These are phyloP conservation scores for Drosophila pectinifera DNA, from an alignment of 1,140 invertebrate species.

Conservation along the genomic window DNA sequence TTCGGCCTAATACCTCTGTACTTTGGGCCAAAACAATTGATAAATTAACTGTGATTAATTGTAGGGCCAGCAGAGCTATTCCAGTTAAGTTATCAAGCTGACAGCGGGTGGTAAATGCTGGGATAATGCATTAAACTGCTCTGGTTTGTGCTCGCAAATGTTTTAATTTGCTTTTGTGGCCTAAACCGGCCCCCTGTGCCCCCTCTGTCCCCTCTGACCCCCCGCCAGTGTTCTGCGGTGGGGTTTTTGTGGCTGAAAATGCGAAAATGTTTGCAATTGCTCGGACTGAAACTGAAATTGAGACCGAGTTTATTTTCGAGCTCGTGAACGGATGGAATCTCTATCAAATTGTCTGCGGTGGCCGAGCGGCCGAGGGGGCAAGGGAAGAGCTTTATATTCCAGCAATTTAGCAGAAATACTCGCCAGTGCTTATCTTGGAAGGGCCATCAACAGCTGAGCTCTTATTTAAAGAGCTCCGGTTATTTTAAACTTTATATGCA, in stretches of 20 bases:
- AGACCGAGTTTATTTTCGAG: constrained; percentile 30
- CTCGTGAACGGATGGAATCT: constrained; percentile 25
- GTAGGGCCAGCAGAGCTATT: background rate
- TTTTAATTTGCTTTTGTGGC: constrained; percentile 53
- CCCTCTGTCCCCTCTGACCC: background rate
- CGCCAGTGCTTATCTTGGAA: constrained; percentile 29
- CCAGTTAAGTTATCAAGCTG: constrained; percentile 32
- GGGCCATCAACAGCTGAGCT: constrained; percentile 35
- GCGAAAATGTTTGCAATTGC: constrained; percentile 51
- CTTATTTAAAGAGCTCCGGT: constrained; percentile 28
- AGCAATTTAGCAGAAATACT: constrained; percentile 46
- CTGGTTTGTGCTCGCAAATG: constrained; percentile 39
- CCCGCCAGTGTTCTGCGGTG: background rate
- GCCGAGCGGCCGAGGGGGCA: background rate
- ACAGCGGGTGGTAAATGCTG: constrained; percentile 34
- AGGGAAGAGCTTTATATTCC: constrained; percentile 31
- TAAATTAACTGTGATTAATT: constrained; percentile 51
- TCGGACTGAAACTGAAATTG: constrained; percentile 36
- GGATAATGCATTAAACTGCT: constrained; percentile 36
- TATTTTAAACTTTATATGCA: constrained; percentile 39
- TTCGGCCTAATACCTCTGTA: constrained; percentile 29
- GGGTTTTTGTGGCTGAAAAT: constrained; percentile 30
- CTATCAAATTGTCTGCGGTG: constrained; percentile 40
- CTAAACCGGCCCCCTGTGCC: background rate
- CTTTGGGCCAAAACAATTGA: constrained; percentile 37